Conservation (phyloP, 1,140 invertebrate species). For the Microplitis demolitor region DNA sequence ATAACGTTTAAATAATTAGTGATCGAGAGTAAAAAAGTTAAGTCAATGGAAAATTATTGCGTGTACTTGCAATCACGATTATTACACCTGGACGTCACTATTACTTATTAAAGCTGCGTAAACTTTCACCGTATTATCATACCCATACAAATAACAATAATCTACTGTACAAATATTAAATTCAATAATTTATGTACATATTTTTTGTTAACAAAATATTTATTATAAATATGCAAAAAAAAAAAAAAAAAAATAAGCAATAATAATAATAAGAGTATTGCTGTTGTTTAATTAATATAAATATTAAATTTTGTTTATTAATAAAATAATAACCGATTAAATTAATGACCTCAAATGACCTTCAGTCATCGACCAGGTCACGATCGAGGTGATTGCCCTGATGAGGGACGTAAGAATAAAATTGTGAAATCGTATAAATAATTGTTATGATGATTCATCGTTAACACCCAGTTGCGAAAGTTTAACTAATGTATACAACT, state of each 20-base stretch:
- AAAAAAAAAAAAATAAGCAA: no score
- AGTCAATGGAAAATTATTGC: slow-evolving; percentile 9
- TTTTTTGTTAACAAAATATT: slow-evolving; percentile 3
- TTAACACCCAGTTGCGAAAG: slow-evolving; percentile 21
- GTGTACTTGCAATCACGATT: slow-evolving; percentile 13
- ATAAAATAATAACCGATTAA: neutral
- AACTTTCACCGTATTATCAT: slow-evolving; percentile 11
- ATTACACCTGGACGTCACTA: slow-evolving; percentile 22
- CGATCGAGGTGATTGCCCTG: slow-evolving; percentile 5
- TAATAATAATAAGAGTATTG: no score
- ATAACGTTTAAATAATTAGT: no score
- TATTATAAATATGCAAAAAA: neutral
- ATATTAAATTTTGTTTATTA: no score
- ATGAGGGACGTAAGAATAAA: slow-evolving; percentile 5
- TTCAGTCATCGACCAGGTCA: slow-evolving; percentile 7
- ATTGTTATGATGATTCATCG: slow-evolving; percentile 18
- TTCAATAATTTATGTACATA: no score
- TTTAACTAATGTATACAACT: neutral
- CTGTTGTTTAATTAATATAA: no score
- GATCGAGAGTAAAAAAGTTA: neutral
- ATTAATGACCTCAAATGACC: neutral
- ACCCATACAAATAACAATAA: neutral
- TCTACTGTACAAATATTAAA: no score
- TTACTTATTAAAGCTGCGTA: slow-evolving; percentile 11
- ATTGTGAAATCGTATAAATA: slow-evolving; percentile 10